phyloP scores from a whole-genome alignment of 2,797 vertebrate species.

The Mustela erminea region DNA sequence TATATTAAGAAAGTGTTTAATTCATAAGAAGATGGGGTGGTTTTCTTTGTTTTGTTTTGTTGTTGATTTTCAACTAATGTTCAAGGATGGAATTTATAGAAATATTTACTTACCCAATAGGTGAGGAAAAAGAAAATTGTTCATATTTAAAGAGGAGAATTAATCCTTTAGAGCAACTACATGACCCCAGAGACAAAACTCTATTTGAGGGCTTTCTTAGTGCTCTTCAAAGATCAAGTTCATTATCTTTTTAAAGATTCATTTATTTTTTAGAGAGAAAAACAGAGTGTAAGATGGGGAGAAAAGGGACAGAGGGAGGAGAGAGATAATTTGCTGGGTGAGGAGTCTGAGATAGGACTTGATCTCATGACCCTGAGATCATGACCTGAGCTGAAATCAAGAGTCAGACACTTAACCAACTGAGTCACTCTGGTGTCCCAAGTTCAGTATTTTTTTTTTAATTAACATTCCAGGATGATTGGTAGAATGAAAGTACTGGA shows the following conservation, averaged over 20 bases:
- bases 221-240: neutral
- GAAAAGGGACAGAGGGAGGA: too few species aligned
- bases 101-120: neutral
- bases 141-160: neutral
- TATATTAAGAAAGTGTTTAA: constrained; percentile 51
- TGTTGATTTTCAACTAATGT: constrained; percentile 33
- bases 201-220: neutral
- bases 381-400: neutral
- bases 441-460: neutral
- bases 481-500: neutral
- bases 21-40: neutral
- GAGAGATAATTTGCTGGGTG: neutral
- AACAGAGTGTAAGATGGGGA: neutral
- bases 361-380: neutral
- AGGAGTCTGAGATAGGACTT: neutral
- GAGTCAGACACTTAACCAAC: neutral
- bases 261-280: neutral
- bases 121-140: neutral
- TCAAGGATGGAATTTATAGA: neutral
- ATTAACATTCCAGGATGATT: neutral
- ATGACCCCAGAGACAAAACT: neutral
- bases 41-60: too few species aligned
- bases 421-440: neutral
- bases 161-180: neutral
- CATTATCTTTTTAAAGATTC: neutral